Base-by-base conservation (phyloP, 1,140 invertebrate genomes). In the Macrobrachium rosenbergii region DNA sequence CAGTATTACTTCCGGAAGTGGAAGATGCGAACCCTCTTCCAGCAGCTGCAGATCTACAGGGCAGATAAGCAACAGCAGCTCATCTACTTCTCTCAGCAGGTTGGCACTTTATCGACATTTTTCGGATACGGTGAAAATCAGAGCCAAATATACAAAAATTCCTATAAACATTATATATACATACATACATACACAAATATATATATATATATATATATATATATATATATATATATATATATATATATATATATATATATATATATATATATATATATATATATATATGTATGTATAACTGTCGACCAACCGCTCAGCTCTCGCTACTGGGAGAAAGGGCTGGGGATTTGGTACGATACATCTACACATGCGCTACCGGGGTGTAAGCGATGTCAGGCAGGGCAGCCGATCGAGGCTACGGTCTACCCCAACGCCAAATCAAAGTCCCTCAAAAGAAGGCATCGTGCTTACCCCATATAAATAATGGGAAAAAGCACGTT, bases 21-120 rank as follows among this genome's bases (percentile, higher is more conserved):
- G 96, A 95, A 95, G 90, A 94, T 94, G 89, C 94, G 95, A 91
- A 95, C 95, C 76, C 94, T 97, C 69, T 97, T 96, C 92, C 95
- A 97, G 94, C 95, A 97, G 88, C 93, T 97, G 78, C 92, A 97
- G 89, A 94, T 95, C 81, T 97, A 97, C 92, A 94, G 96, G 90
- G 95, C 96, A 85, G 94, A 94, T 59, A 94, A 94, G 73, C 95
- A 95, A 91, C 95, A 96, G 92, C 95, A 97, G 90, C 93, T 96
- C 23, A 95, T 96, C 85, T 95, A 96, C 91, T 95, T 89, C 76
- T 89, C 83, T n/a, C 88, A 89, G 80, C 88, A 89, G 81, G 88
- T 89, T 19, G 21, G 82, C 37, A 28, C 1, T 21, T 79, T 63
- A 5, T 17, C 3, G 12, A 12, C 19, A 6, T 17, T 72, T 19